A percentile compares a stretch with the other conserved stretches of the same genome.
Conservation (phyloP, 1,140 invertebrate species). For the Bombus breviceps region DNA sequence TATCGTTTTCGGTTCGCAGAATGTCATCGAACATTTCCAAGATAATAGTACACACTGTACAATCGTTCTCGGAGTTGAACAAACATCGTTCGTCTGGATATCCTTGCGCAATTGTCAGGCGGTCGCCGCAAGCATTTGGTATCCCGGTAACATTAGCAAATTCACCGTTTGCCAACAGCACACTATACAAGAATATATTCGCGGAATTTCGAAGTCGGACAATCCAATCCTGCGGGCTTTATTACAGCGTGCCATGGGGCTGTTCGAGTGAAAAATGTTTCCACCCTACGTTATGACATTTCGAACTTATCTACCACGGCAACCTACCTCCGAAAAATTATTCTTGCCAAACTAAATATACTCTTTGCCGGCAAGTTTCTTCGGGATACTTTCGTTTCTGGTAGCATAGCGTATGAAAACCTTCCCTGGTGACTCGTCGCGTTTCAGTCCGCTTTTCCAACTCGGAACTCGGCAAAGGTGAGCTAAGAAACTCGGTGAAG, state of each 20-base stretch:
- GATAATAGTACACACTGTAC: no score
- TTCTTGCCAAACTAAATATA: not conserved
- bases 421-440: not conserved
- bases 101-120: conserved; percentile 4
- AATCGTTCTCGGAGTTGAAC: no score
- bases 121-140: not conserved
- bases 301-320: no score
- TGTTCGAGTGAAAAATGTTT: not conserved
- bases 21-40: not conserved
- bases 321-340: not conserved
- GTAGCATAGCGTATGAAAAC: not conserved
- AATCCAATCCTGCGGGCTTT: conserved; percentile 19
- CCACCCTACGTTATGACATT: no score
- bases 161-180: not conserved
- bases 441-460: not conserved
- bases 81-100: not conserved
- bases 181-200: not conserved
- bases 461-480: not conserved
- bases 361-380: not conserved
- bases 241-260: not conserved
- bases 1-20: not conserved
- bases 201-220: conserved; percentile 11
- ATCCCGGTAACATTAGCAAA: conserved; percentile 7
- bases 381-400: not conserved
- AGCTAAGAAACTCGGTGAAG: not conserved